phyloP scores from a whole-genome alignment of 23 tunicate species.

The Oikopleura dioica region DNA sequence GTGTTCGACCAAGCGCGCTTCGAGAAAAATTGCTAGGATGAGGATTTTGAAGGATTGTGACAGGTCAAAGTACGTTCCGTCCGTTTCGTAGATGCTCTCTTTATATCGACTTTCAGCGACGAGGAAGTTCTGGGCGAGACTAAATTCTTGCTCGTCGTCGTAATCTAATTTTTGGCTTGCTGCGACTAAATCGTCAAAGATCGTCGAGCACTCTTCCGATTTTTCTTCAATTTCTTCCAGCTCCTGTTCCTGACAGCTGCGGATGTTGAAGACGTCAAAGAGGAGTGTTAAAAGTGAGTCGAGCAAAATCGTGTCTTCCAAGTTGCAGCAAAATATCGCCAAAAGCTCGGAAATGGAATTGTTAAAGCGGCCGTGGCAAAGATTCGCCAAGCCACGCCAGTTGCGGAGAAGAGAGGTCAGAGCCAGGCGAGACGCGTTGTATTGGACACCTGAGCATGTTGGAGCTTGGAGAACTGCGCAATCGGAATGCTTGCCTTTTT shows the following conservation, averaged over 20 bases:
- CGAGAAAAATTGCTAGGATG: not conserved
- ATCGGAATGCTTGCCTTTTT: not conserved
- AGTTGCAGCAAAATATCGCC: constrained; percentile 3
- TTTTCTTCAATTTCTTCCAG: too few species aligned
- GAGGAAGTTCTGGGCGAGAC: too few species aligned
- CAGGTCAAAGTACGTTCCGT: not conserved
- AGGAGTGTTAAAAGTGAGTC: not conserved
- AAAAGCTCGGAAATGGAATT: not conserved
- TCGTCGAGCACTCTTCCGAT: too few species aligned
- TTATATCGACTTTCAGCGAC: too few species aligned
- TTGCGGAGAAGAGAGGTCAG: not conserved
- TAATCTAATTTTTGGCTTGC: too few species aligned
- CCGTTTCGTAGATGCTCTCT: too few species aligned
- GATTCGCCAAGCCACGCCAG: not conserved
- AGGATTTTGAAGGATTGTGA: not conserved
- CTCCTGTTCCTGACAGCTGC: too few species aligned
- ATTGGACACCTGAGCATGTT: too few species aligned
- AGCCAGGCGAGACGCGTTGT: not conserved
- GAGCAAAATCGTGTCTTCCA: not conserved
- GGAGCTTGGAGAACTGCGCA: too few species aligned
- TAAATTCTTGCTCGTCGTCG: too few species aligned
- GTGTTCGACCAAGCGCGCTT: not conserved
- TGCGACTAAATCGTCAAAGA: too few species aligned
- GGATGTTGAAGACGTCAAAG: not conserved
- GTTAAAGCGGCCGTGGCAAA: not conserved